A percentile compares a stretch with the other conserved stretches of the same genome.
Evolutionary conservation across 2,797 vertebrate genomes (phyloP).

Genomic region (Pseudomugil gertrudae): DNA sequence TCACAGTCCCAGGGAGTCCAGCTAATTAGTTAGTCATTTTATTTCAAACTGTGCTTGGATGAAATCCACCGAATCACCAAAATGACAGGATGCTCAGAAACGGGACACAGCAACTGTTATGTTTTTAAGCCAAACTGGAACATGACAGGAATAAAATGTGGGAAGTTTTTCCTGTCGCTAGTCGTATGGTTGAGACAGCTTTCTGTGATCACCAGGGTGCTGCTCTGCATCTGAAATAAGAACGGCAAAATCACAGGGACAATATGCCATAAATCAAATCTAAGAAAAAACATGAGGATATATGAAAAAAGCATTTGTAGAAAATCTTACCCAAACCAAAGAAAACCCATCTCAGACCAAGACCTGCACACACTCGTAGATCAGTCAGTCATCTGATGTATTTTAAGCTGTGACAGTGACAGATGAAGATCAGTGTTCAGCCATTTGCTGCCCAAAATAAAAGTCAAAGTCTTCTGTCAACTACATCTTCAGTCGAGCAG

Average conservation of each 20-base stretch:
- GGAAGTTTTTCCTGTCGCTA: slow-evolving; percentile 38
- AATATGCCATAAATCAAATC: slow-evolving; percentile 21
- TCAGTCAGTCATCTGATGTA: background rate
- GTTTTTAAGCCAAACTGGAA: slow-evolving; percentile 47
- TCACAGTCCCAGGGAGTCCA: slow-evolving; percentile 28
- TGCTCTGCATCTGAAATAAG: slow-evolving; percentile 30
- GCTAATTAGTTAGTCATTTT: slow-evolving; percentile 57
- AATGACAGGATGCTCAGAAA: slow-evolving; percentile 46
- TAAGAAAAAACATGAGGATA: slow-evolving; percentile 8
- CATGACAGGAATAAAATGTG: slow-evolving; percentile 38
- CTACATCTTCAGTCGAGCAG: background rate
- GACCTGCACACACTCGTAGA: background rate
- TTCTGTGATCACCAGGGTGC: slow-evolving; percentile 39
- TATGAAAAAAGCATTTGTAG: background rate
- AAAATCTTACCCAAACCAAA: slow-evolving; percentile 12
- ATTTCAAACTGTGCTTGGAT: slow-evolving; percentile 50
- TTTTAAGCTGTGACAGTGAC: background rate
- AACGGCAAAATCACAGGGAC: slow-evolving; percentile 12
- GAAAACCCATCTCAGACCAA: background rate
- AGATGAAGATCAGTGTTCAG: background rate
- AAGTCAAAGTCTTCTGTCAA: background rate
- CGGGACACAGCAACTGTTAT: slow-evolving; percentile 48
- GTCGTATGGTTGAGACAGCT: slow-evolving; percentile 41
- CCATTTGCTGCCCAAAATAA: background rate
- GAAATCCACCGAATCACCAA: slow-evolving; percentile 36